Base-by-base conservation (phyloP, 2,888 invertebrate genomes). In the Sminthurinus aureus region DNA sequence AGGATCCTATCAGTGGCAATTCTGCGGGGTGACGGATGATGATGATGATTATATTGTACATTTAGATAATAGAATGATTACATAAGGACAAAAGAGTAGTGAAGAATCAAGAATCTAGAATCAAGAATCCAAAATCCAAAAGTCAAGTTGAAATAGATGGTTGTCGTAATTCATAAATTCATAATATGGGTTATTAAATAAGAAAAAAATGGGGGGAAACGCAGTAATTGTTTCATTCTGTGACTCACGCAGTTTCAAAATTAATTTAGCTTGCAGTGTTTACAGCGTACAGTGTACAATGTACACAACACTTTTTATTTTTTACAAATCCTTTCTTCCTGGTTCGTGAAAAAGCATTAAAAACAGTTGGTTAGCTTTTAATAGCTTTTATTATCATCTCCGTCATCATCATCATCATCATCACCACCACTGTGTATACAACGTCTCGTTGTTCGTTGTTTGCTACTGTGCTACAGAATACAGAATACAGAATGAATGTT, bases 141-240 rank as follows among this genome's bases (percentile, higher is more conserved):
- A n/a, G 15, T 66, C 38, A 38, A 38, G 38, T 38, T 38, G 38
- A 6, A 38, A 38, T 38, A 38, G 38, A 38, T 38, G 38, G 38
- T 38, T 38, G 38, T 38, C 38, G 77, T 77, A 77, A 52, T 77
- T 77, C 58, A 8, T n/a, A 76, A 76, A 76, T 20, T 11, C 22
- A 24, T 24, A 71, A 71, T 24, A 71, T 22, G 20, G 71, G 15
- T 24, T 71, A 58, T 18, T 58, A 58, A 15, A 18, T 58, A 26
- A 24, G 71, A 71, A 71, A 71, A 12, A 24, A 71, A 71, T 22
- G 26, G 24, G 24, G 24, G n/a, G 22, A 20, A 69, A 69, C n/a
- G 6, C 38, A 4, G 38, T 38, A 38, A 38, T 38, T 38, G 38
- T 38, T 38, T 38, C 3, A 4, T 38, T 38, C 38, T 64, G 18